phyloP scores from a whole-genome alignment of 2,888 invertebrate species.

The Caenorhabditis afra region DNA sequence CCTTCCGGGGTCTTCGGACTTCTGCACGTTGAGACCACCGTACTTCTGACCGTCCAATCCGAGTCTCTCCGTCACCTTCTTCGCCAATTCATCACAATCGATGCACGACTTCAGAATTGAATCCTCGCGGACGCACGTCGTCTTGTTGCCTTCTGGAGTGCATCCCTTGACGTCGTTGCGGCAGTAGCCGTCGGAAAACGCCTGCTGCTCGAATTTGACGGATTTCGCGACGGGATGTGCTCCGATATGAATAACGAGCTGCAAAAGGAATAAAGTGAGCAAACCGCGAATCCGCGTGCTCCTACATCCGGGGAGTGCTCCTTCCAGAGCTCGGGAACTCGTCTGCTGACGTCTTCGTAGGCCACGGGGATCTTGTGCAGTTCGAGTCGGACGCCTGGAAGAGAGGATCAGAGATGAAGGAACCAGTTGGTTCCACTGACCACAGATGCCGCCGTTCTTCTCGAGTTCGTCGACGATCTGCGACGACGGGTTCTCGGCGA shows the following conservation, averaged over 20 bases:
- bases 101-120: constrained; percentile 32
- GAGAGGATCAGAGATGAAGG: background rate
- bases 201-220: constrained; percentile 66
- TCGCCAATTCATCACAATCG: constrained; percentile 49
- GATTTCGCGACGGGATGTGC: constrained; percentile 57
- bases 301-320: constrained; percentile 54
- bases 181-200: constrained; percentile 67
- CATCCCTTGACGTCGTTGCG: constrained; percentile 65
- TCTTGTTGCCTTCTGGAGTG: constrained; percentile 38
- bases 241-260: constrained; percentile 70
- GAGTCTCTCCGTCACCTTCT: constrained; percentile 28
- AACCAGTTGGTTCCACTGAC: constrained; percentile 1
- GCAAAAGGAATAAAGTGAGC: constrained; percentile 6
- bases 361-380: constrained; percentile 60
- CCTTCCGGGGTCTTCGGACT: constrained; percentile 67
- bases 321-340: constrained; percentile 61
- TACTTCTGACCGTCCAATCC: constrained; percentile 31
- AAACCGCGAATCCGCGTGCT: background rate
- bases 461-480: constrained; percentile 57
- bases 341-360: constrained; percentile 56
- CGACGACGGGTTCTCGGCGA: constrained; percentile 64
- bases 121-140: constrained; percentile 23
- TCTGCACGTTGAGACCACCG: constrained; percentile 33
- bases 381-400: constrained; percentile 39
- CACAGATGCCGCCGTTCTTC: constrained; percentile 48